These are phyloP conservation scores for Esox lucius DNA, from an alignment of 2,797 vertebrate genomes.

Conservation along the genomic window DNA sequence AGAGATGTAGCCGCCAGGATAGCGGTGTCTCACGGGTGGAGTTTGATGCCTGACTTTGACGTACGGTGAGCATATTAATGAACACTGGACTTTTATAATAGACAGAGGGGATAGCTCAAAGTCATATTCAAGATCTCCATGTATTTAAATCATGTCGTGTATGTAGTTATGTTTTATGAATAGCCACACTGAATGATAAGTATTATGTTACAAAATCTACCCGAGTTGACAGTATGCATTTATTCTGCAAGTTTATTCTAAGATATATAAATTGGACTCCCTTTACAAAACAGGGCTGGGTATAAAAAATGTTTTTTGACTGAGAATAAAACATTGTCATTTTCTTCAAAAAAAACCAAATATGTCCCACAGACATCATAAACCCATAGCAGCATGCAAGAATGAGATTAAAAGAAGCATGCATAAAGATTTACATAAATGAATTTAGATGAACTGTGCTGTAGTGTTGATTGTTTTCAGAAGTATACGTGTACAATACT, in stretches of 20 bases:
- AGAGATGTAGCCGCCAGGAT: neutral
- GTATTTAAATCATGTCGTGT: neutral
- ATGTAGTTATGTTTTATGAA: neutral
- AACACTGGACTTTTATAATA: neutral
- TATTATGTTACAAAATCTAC: neutral
- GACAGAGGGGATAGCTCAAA: neutral
- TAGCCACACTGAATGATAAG: neutral
- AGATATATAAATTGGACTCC: neutral
- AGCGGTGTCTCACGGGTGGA: neutral
- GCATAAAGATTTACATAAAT: conserved; percentile 1
- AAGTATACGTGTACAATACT: no score
- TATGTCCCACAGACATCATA: neutral
- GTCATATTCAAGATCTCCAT: neutral
- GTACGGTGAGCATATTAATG: neutral
- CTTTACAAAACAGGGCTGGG: neutral
- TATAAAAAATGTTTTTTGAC: neutral
- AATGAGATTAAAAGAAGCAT: neutral
- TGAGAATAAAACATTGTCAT: neutral
- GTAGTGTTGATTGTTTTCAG: neutral
- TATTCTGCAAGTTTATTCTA: neutral
- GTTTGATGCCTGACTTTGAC: neutral
- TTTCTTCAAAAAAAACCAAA: neutral
- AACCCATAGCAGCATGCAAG: neutral
- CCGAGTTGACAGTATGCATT: neutral
- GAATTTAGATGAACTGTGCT: neutral